Evolutionary conservation across 2,888 invertebrate genomes (phyloP), one percentile per base, ranked within the genome.

Genomic region (Caenorhabditis sp.): DNA sequence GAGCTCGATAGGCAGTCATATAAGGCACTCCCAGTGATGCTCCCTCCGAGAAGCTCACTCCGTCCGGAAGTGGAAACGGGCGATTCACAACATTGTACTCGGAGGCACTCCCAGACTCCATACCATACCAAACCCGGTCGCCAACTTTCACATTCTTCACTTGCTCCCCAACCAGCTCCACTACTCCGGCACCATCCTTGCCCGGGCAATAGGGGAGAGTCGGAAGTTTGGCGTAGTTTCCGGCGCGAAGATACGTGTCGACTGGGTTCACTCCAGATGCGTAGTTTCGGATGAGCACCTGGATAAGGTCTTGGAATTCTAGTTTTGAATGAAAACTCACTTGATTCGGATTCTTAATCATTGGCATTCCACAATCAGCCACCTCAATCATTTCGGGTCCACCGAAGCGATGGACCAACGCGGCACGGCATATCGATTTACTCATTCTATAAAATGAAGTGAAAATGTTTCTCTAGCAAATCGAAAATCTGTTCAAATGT

Each of bases 211-310:
- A 94, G 0, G 94, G 94, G 47, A 94, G 91, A 7, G 90, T 75
- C 1, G 94, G 94, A 4, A 92, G 85, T 31, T 56, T 73, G 10
- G 88, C 90, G 85, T 93, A 93, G 0, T 90, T 89, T n/a, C 94
- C 94, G 47, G 92, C 88, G 35, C 94, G 91, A 59, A 94, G 93
- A 88, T 94, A 94, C 0, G 94, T 94, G 82, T 94, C 94, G 3
- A 94, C 94, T 5, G 94, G 94, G 86, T 94, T 94, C 1, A 94
- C 93, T 22, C 94, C 94, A 61, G 93, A 92, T 4, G 93, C 92
- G 35, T 90, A 86, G 0, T 94, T 93, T 83, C 93, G 92, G 8
- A 94, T 92, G 85, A 94, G 90, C 16, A 94, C 92, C 94, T 94
- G 84, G 19, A 6, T 16, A 6, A 7, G 31, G 31, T n/a, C n/a